These are phyloP conservation scores for Adela reaumurella DNA, from an alignment of 2,888 invertebrate genomes.

Conservation along the genomic window DNA sequence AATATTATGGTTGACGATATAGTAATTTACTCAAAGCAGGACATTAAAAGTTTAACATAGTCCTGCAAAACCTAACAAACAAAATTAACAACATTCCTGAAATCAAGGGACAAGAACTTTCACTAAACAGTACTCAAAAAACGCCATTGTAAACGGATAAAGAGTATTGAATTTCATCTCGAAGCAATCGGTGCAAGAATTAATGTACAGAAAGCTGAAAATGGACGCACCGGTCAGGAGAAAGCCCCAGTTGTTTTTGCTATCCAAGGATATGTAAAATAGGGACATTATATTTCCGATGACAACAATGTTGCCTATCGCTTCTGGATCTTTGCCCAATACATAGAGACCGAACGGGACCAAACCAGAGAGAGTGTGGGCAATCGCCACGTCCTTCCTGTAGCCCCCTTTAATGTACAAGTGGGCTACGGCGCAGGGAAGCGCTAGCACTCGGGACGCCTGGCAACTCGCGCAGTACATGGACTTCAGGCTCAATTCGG, in stretches of 20 bases:
- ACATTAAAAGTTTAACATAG: no score
- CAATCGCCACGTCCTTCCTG: slow-evolving; percentile 10
- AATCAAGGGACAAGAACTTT: not conserved
- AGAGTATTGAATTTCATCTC: not conserved
- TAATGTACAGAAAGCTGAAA: not conserved
- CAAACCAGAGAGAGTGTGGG: slow-evolving; percentile 9
- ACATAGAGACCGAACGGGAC: slow-evolving; percentile 10
- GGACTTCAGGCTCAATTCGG: not conserved
- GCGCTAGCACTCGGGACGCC: slow-evolving; percentile 5
- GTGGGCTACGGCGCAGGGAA: slow-evolving; percentile 12
- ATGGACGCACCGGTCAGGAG: not conserved
- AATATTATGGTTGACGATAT: no score
- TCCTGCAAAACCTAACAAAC: no score
- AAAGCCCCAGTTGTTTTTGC: not conserved
- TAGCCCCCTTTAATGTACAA: slow-evolving; percentile 10
- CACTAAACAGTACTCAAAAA: not conserved
- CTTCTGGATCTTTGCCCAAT: not conserved
- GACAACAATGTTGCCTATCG: not conserved
- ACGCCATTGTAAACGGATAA: not conserved
- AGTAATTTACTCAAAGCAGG: no score
- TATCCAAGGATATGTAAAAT: not conserved
- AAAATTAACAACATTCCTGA: not conserved
- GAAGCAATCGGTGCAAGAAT: not conserved
- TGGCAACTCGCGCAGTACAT: not conserved
- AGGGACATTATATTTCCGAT: not conserved